phyloP scores from a whole-genome alignment of 1,140 invertebrate species.

The Linepithema humile region DNA sequence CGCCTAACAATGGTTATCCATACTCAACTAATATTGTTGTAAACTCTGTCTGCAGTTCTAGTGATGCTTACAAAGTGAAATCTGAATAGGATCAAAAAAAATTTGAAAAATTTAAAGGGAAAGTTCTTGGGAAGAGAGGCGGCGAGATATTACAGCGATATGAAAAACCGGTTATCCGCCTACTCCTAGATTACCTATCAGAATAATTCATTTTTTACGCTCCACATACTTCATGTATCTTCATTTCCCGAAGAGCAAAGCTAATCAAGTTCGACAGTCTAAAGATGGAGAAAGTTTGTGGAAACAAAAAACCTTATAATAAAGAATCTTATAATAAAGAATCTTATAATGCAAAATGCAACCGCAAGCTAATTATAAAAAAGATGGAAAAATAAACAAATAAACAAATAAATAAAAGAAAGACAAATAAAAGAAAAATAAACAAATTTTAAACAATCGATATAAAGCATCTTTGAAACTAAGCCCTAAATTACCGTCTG shows the following conservation, averaged over 20 bases:
- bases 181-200: not conserved
- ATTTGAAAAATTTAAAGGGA: slow-evolving; percentile 33
- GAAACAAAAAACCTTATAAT: not conserved
- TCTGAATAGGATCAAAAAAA: not conserved
- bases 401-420: not conserved
- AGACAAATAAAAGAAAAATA: not conserved
- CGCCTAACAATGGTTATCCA: not conserved
- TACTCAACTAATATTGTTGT: not conserved
- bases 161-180: slow-evolving; percentile 38
- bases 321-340: no score
- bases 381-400: no score
- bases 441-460: not conserved
- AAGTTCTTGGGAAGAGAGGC: slow-evolving; percentile 28
- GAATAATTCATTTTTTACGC: slow-evolving; percentile 1
- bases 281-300: not conserved
- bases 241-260: not conserved
- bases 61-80: slow-evolving; percentile 29
- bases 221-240: slow-evolving; percentile 3
- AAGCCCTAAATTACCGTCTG: not conserved
- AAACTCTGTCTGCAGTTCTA: not conserved
- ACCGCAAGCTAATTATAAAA: no score
- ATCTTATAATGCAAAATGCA: no score
- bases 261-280: not conserved
- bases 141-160: not conserved
- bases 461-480: not conserved